Percentiles rank a stretch among this genome's conserved stretches.
phyloP scores from a whole-genome alignment of 1,140 invertebrate species.

The Caenorhabditis brenneri region DNA sequence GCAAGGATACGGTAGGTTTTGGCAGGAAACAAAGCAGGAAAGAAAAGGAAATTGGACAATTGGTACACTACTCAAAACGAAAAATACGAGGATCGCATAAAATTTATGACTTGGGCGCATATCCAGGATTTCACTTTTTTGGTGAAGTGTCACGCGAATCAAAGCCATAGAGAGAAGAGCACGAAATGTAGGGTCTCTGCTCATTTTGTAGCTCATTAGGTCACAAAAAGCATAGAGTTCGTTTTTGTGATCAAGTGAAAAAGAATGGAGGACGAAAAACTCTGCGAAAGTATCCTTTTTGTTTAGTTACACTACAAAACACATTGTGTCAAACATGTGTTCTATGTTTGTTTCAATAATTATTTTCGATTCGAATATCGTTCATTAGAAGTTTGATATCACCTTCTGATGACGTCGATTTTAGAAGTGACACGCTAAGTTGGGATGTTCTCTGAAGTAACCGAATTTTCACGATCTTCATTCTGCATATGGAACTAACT shows the following conservation, averaged over 20 bases:
- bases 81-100: neutral
- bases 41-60: neutral
- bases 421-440: no score
- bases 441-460: no score
- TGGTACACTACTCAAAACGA: neutral
- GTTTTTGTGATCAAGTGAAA: neutral
- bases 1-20: no score
- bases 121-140: neutral
- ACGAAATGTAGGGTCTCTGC: neutral
- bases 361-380: neutral
- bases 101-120: neutral
- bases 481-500: no score
- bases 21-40: no score
- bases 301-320: neutral
- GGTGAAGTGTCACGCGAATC: neutral
- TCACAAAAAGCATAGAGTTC: conserved; percentile 24
- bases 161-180: neutral
- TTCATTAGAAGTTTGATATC: neutral
- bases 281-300: neutral
- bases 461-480: no score
- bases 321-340: neutral
- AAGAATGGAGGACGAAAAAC: neutral
- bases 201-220: neutral
- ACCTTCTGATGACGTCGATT: no score
- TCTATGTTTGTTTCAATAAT: neutral